Percentiles rank a stretch among this genome's conserved stretches.
Evolutionary conservation across 2,113 vertebrate species (phyloP).

Genomic region (Dolichotis patagonum): DNA sequence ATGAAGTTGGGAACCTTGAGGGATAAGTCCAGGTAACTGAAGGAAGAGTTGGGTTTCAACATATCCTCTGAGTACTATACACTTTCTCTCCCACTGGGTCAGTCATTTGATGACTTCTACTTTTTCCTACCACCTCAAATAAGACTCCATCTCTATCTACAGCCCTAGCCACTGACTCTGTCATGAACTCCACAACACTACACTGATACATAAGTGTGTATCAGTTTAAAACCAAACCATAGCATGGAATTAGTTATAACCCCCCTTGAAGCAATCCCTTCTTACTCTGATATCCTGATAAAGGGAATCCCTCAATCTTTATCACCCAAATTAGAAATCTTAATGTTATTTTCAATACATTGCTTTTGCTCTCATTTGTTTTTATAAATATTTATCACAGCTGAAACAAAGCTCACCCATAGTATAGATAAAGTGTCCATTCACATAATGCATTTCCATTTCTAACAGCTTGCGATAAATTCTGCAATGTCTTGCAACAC

Average conservation of each 20-base stretch:
- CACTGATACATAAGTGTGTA: background rate
- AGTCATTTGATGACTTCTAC: background rate
- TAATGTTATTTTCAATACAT: background rate
- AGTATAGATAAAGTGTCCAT: constrained; percentile 93
- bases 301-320: background rate
- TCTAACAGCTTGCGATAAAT: constrained; percentile 91
- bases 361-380: constrained; percentile 86
- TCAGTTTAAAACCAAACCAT: background rate
- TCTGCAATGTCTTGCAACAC: constrained; percentile 90
- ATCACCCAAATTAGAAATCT: background rate
- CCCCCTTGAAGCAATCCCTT: background rate
- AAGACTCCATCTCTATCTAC: background rate
- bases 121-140: background rate
- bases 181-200: background rate
- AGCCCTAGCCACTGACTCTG: background rate
- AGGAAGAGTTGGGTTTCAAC: background rate
- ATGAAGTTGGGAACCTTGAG: background rate
- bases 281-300: background rate
- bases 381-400: constrained; percentile 93
- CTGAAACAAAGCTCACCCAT: constrained; percentile 91
- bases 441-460: constrained; percentile 94
- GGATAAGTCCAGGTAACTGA: background rate
- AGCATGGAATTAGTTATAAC: background rate
- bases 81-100: background rate
- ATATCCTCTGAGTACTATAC: too few relatives aligned